These are phyloP conservation scores for Zaprionus ornatus DNA, from an alignment of 1,140 invertebrate genomes.

Conservation along the genomic window DNA sequence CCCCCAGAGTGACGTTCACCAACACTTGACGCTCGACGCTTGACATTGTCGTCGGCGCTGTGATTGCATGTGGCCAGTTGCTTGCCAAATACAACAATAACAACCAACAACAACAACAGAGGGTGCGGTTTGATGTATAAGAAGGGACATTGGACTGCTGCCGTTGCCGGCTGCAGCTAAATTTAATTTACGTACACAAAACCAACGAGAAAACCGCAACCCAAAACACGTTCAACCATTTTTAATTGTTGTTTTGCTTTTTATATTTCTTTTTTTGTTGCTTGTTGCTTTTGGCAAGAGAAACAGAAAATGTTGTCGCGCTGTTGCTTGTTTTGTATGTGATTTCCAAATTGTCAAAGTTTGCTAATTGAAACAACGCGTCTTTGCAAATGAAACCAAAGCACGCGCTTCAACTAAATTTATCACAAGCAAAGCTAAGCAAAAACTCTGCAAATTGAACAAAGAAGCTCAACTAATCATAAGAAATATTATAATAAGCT, in stretches of 20 bases:
- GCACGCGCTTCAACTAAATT: constrained; percentile 26
- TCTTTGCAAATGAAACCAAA: constrained; percentile 31
- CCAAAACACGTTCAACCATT: constrained; percentile 49
- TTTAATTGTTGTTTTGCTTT: constrained; percentile 31
- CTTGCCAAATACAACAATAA: constrained; percentile 51
- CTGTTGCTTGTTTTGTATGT: constrained; percentile 38
- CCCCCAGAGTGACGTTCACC: constrained; percentile 5
- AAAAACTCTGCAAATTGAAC: neutral
- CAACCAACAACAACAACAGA: constrained; percentile 32
- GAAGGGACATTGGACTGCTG: constrained; percentile 29
- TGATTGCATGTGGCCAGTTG: neutral
- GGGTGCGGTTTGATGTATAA: neutral
- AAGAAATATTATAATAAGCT: no score
- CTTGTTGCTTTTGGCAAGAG: constrained; percentile 43
- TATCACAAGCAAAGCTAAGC: constrained; percentile 7
- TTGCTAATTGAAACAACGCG: constrained; percentile 60
- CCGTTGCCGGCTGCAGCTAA: constrained; percentile 62
- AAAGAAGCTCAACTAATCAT: neutral
- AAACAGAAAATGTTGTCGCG: constrained; percentile 51
- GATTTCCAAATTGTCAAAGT: constrained; percentile 66
- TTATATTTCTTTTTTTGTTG: constrained; percentile 11
- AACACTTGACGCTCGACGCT: constrained; percentile 44
- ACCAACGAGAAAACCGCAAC: constrained; percentile 30
- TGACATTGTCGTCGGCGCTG: constrained; percentile 44
- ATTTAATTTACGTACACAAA: constrained; percentile 60